Conservation (phyloP, 2,113 vertebrate species). For the Pithys albifrons region DNA sequence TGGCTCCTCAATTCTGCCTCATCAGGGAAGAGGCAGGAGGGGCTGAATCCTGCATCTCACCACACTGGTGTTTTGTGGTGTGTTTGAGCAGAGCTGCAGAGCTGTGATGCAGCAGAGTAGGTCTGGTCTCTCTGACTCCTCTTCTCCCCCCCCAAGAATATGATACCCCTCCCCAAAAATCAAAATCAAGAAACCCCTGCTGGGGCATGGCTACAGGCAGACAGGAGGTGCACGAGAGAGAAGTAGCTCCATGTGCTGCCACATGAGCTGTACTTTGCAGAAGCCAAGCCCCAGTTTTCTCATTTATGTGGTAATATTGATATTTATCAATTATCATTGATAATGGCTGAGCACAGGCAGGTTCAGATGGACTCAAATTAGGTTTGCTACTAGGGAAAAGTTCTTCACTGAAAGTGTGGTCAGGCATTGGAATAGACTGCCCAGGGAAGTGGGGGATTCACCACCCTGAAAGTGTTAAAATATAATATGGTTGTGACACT, state of each 20-base stretch:
- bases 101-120: background rate
- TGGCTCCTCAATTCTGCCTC: background rate
- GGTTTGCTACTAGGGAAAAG: background rate
- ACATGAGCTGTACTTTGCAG: background rate
- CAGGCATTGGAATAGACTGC: background rate
- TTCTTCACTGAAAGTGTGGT: background rate
- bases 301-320: background rate
- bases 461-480: background rate
- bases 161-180: background rate
- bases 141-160: background rate
- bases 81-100: background rate
- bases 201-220: background rate
- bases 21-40: background rate
- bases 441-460: background rate
- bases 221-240: background rate
- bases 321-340: rapidly evolving
- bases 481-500: rapidly evolving
- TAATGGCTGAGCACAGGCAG: background rate
- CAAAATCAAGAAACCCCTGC: background rate
- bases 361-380: background rate
- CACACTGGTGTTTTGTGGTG: rapidly evolving
- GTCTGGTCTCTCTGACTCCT: background rate
- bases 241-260: background rate
- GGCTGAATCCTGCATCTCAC: rapidly evolving
- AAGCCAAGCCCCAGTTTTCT: background rate